Percentiles rank a stretch among this genome's conserved stretches.
Evolutionary conservation across 2,113 vertebrate genomes (phyloP).

Genomic region (Misgurnus anguillicaudatus): DNA sequence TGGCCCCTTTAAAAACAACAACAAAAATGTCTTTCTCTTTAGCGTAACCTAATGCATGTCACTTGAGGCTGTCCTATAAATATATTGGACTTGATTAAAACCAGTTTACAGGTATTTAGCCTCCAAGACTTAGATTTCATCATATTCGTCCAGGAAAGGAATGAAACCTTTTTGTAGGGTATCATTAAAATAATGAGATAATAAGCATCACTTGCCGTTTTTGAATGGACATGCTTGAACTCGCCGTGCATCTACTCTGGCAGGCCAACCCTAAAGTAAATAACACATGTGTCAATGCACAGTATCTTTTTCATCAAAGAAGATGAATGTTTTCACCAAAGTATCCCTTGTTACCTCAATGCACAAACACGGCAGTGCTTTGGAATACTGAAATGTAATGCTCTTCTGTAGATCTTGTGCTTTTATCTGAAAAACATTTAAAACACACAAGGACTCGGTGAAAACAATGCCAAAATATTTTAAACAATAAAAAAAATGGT

Average conservation of each 20-base stretch:
- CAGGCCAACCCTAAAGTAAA: slow-evolving; percentile 78
- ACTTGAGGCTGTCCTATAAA: too few species aligned
- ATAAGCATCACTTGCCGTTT: slow-evolving; percentile 75
- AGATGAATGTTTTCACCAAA: not conserved
- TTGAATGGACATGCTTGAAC: slow-evolving; percentile 83
- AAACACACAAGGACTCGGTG: not conserved
- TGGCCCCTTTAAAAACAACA: too few species aligned
- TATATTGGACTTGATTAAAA: too few species aligned
- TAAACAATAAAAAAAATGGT: not conserved
- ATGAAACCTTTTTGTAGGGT: too few species aligned
- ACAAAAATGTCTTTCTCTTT: too few species aligned
- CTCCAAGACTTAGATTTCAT: too few species aligned
- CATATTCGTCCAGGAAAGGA: too few species aligned
- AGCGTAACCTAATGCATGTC: too few species aligned
- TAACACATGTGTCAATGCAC: slow-evolving; percentile 16
- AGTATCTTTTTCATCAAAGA: not conserved
- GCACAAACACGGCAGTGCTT: slow-evolving; percentile 83
- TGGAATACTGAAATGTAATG: slow-evolving; percentile 67
- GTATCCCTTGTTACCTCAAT: slow-evolving; percentile 78
- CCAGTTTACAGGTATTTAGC: too few species aligned
- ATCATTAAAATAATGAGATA: not conserved
- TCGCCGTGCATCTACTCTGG: slow-evolving; percentile 78
- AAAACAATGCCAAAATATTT: not conserved
- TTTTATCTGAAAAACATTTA: slow-evolving; percentile 71
- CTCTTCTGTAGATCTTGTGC: slow-evolving; percentile 71